A percentile compares a stretch with the other conserved stretches of the same genome.
Evolutionary conservation across 2,888 invertebrate species (phyloP).

Genomic region (Chydorus sphaericus): DNA sequence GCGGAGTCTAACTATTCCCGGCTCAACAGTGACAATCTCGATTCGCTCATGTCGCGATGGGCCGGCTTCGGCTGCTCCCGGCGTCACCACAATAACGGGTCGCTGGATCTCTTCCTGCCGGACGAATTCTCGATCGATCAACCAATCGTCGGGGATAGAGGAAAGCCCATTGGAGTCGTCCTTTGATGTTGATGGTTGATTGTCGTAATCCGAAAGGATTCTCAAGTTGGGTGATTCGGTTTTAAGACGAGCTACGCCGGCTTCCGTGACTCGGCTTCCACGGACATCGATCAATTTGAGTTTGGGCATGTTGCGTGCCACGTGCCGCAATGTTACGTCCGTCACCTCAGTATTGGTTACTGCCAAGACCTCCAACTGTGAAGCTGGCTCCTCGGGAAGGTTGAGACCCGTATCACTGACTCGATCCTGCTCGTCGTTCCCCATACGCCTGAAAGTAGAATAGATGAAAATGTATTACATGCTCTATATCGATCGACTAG

Average conservation of each 20-base stretch:
- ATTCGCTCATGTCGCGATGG: neutral
- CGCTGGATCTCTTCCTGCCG: neutral
- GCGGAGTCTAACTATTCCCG: slow-evolving; percentile 3
- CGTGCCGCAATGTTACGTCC: slow-evolving; percentile 42
- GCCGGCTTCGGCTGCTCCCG: neutral
- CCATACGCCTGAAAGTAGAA: slow-evolving; percentile 23
- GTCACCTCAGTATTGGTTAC: slow-evolving; percentile 47
- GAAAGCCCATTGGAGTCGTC: slow-evolving; percentile 23
- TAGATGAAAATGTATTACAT: too few species aligned
- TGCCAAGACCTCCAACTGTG: slow-evolving; percentile 34
- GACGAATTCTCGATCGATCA: slow-evolving; percentile 4
- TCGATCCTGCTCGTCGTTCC: slow-evolving; percentile 15
- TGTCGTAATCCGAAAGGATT: slow-evolving; percentile 23
- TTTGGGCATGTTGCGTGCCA: slow-evolving; percentile 42
- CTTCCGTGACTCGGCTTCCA: slow-evolving; percentile 44
- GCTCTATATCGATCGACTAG: too few species aligned
- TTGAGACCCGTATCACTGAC: slow-evolving; percentile 21
- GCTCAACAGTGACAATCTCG: slow-evolving; percentile 5
- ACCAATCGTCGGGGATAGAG: neutral
- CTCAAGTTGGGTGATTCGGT: slow-evolving; percentile 38
- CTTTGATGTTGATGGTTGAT: too few species aligned
- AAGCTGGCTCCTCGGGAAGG: slow-evolving; percentile 18
- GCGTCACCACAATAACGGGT: neutral
- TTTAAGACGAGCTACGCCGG: slow-evolving; percentile 45
- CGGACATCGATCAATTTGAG: slow-evolving; percentile 47